These are phyloP conservation scores for Pardosa pseudoannulata DNA, from an alignment of 2,888 invertebrate genomes.

Conservation along the genomic window DNA sequence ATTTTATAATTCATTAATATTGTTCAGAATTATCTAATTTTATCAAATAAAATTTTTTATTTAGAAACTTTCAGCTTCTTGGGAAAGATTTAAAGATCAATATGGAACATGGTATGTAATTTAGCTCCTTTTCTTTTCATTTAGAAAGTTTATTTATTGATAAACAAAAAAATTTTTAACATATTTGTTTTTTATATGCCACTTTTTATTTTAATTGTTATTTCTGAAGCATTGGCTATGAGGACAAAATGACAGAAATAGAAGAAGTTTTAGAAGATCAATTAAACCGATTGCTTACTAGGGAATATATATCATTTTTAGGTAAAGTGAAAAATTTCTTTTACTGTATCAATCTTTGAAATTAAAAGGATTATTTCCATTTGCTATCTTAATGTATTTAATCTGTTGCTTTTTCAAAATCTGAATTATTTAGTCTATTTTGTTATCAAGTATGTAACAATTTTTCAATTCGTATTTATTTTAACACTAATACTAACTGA, in stretches of 20 bases:
- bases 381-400: too few species aligned
- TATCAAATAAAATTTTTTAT: too few species aligned
- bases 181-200: too few species aligned
- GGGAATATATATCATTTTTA: slow-evolving; percentile 92
- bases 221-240: slow-evolving; percentile 62
- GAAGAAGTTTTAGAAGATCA: slow-evolving; percentile 78
- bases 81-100: slow-evolving; percentile 76
- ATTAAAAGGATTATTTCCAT: too few species aligned
- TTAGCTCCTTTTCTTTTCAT: neutral
- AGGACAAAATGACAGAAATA: slow-evolving; percentile 76
- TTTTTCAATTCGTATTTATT: too few species aligned
- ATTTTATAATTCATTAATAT: neutral
- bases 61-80: slow-evolving; percentile 76
- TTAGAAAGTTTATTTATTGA: neutral
- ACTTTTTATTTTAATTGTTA: slow-evolving; percentile 1
- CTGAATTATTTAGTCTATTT: too few species aligned
- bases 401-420: too few species aligned
- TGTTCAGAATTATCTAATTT: too few species aligned
- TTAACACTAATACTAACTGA: too few species aligned
- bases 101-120: slow-evolving; percentile 76
- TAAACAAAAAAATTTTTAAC: neutral
- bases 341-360: too few species aligned
- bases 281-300: slow-evolving; percentile 88
- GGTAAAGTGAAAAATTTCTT: slow-evolving; percentile 77
- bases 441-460: too few species aligned